Base-by-base conservation (phyloP, 2,797 vertebrate genomes). In the Urocyon cinereoargenteus region DNA sequence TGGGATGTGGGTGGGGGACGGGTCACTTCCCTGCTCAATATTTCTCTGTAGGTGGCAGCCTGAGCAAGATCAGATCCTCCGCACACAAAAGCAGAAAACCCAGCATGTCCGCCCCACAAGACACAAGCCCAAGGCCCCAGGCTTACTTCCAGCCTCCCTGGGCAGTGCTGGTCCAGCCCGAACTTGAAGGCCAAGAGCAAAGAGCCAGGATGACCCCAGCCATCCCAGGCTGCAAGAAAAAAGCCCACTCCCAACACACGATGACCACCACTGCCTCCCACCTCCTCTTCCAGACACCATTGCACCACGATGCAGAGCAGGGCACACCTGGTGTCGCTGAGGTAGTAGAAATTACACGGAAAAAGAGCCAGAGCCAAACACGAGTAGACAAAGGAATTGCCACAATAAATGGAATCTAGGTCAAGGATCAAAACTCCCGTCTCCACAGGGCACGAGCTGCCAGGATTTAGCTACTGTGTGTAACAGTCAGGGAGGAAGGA, bases 1-100 rank as follows among this genome's bases (percentile, higher is more conserved):
- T 61, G 0, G 4, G 40, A 45, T 45, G 40, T 45, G 53, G 49
- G 10, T 0, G 10, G 1, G 0, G 26, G 24, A 3, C 2, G 15
- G 5, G 14, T 15, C 79, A 64, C 34, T 40, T 49, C 19, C 22
- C 4, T 66, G 22, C 62, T 70, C 31, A 2, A 5, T 12, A 70
- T 66, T 90, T 66, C n/a, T 59, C 64, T 92, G 49, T 40, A 18
- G 8, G 10, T 93, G 51, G 79, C 40, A 95, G 34, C 8, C 62
- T 84, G 22, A 78, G 53, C 45, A 79, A 61, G 40, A 24, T 28
- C 18, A 79, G 61, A 13, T 77, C 18, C 40, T 81, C 28, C 6
- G 40, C 40, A 24, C 14, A 51, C 49, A n/a, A 62, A 90, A 75
- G 79, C 61, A 75, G 9, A 49, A 85, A 86, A 18, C 24, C 6